These are phyloP conservation scores for Perccottus glenii DNA, from an alignment of 2,113 vertebrate species.

Conservation along the genomic window DNA sequence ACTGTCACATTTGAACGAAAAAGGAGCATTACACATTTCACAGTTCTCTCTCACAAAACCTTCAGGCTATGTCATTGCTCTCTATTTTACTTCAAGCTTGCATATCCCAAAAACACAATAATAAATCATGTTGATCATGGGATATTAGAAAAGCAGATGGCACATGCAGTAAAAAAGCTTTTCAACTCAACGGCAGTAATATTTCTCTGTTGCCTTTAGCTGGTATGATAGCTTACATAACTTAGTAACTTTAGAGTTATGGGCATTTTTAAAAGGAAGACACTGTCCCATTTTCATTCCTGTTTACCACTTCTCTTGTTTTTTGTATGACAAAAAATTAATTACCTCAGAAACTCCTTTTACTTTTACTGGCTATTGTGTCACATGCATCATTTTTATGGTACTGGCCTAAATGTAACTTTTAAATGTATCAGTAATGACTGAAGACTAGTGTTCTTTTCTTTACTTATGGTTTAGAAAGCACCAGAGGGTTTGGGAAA, in stretches of 20 bases:
- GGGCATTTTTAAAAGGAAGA: too few relatives aligned
- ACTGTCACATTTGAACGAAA: slow-evolving; percentile 32
- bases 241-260: not conserved
- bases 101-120: slow-evolving; percentile 48
- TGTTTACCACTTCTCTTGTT: slow-evolving; percentile 5
- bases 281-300: not conserved
- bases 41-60: slow-evolving; percentile 48
- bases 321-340: not conserved
- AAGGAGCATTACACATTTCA: slow-evolving; percentile 42
- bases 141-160: slow-evolving; percentile 60
- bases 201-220: slow-evolving; percentile 38
- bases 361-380: too few relatives aligned
- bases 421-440: too few relatives aligned
- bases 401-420: too few relatives aligned
- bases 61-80: slow-evolving; percentile 40
- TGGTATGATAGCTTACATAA: slow-evolving; percentile 32
- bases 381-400: too few relatives aligned
- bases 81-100: slow-evolving; percentile 40
- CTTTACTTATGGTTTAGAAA: too few relatives aligned
- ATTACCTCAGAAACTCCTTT: too few relatives aligned
- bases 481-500: too few relatives aligned
- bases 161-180: slow-evolving; percentile 41
- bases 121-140: slow-evolving; percentile 65
- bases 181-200: slow-evolving; percentile 38
- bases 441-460: too few relatives aligned